Evolutionary conservation across 2,888 invertebrate genomes (phyloP).

Genomic region (Salpingus planirostris): DNA sequence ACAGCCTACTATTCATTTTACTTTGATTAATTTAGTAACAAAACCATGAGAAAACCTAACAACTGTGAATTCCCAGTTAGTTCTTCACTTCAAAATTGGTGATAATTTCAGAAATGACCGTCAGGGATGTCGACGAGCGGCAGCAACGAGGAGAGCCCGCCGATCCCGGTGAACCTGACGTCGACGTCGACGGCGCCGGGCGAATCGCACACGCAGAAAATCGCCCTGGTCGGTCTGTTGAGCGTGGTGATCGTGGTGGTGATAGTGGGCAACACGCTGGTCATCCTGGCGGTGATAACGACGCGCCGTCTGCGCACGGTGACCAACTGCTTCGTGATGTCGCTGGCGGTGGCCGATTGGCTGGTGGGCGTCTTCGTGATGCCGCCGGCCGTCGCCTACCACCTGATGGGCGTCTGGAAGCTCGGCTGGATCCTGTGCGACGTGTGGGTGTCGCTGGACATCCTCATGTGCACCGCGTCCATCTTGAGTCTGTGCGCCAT

Average conservation of each 20-base stretch:
- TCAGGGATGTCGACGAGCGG: constrained; percentile 31
- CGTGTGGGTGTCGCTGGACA: constrained; percentile 89
- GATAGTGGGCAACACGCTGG: constrained; percentile 79
- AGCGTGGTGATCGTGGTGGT: constrained; percentile 63
- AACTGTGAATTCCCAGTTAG: too few species aligned
- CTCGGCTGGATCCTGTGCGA: constrained; percentile 82
- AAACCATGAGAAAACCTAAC: too few species aligned
- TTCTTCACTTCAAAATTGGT: too few species aligned
- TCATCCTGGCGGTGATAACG: constrained; percentile 81
- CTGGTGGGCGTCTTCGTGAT: constrained; percentile 89
- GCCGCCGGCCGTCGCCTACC: constrained; percentile 88
- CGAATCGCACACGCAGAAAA: constrained; percentile 38
- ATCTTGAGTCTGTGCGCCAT: constrained; percentile 90
- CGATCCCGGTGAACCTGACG: constrained; percentile 5
- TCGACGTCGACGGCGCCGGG: constrained; percentile 6
- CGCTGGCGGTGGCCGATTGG: constrained; percentile 87
- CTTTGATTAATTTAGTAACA: too few species aligned
- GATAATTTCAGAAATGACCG: constrained; percentile 37
- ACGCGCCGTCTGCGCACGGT: constrained; percentile 82
- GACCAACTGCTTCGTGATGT: constrained; percentile 93
- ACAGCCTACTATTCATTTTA: too few species aligned
- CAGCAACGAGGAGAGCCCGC: constrained; percentile 19
- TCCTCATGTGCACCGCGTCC: constrained; percentile 87
- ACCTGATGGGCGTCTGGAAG: constrained; percentile 82
- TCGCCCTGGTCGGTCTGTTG: constrained; percentile 54